Percentiles rank a stretch among this genome's conserved stretches.
phyloP scores from a whole-genome alignment of 2,888 invertebrate genomes.

The Tachina grossa region DNA sequence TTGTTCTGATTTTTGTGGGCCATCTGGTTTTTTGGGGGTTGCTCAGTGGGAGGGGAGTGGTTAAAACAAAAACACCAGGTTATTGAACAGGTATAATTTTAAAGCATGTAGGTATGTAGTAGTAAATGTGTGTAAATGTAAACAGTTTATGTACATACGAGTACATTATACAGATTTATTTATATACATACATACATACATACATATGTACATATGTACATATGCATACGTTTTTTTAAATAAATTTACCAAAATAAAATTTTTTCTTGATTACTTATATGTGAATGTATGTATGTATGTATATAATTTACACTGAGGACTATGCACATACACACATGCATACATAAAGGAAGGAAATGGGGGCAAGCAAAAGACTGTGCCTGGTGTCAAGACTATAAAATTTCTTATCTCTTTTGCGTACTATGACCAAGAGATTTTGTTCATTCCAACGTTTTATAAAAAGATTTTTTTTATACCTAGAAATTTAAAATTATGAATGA shows the following conservation, averaged over 20 bases:
- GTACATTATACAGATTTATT: not conserved
- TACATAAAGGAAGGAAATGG: too few species aligned
- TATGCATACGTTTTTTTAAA: not conserved
- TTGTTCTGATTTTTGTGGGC: constrained; percentile 43
- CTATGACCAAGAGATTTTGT: constrained; percentile 1
- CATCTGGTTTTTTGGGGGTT: not conserved
- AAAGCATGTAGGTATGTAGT: not conserved
- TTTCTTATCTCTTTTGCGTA: constrained; percentile 13
- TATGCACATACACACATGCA: not conserved
- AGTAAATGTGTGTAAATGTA: constrained; percentile 16
- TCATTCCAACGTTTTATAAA: constrained; percentile 12
- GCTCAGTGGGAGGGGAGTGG: not conserved
- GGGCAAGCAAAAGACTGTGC: not conserved
- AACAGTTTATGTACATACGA: not conserved
- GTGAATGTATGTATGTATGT: not conserved
- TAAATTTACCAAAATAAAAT: too few species aligned
- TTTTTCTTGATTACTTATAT: not conserved
- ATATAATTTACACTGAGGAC: not conserved
- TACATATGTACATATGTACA: not conserved
- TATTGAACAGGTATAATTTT: constrained; percentile 45
- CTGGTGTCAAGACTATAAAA: not conserved
- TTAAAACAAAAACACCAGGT: constrained; percentile 16
- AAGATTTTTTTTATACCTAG: not conserved
- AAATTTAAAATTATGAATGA: not conserved
- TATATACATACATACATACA: not conserved